Base-by-base conservation (phyloP, 2,797 vertebrate genomes). In the Bucorvus abyssinicus region DNA sequence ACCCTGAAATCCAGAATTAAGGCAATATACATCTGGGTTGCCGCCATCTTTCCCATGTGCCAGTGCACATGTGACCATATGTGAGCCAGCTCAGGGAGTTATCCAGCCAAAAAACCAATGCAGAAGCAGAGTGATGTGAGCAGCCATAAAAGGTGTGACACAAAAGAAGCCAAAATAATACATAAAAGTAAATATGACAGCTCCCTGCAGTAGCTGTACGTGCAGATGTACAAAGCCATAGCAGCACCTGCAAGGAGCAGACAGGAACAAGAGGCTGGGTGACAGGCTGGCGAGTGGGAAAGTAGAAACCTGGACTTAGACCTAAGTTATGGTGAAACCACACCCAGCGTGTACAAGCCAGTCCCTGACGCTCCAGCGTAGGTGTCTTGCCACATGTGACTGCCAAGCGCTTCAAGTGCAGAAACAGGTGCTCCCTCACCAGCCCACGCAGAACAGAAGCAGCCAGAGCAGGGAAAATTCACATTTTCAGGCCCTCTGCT, bases 261-360 rank as follows among this genome's bases (percentile, higher is more conserved):
- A 65, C 8, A n/a, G 29, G 38, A 86, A 47, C 9, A 34, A 4
- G 9, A 9, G 27, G 29, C 89, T 59, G 29, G 50, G 42, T 0
- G 4, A 68, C 0, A 1, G 34, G 52, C 38, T 0, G 2, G 45
- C 0, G 0, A 79, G 50, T 0, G 4, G 45, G 42, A 82, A 78
- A 55, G 85, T 27, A 91, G 60, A 74, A 94, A 79, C 81, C 34
- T 84, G 92, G 84, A 90, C 80, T 94, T 87, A 32, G 86, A 79
- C 74, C 74, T 18, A 2, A 1, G 4, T n/a, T 87, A 45, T 6
- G 36, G 61, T 17, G 30, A 57, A 78, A 74, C 83, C 92, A 84
- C 95, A 90, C 92, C 88, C 77, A 81, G 57, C 38, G 68, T 8
- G 32, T 29, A 24, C 20, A 59, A 22, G 38, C 50, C 47, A 57